Conservation (phyloP, 2,888 invertebrate genomes). For the Tridacna gigas region DNA sequence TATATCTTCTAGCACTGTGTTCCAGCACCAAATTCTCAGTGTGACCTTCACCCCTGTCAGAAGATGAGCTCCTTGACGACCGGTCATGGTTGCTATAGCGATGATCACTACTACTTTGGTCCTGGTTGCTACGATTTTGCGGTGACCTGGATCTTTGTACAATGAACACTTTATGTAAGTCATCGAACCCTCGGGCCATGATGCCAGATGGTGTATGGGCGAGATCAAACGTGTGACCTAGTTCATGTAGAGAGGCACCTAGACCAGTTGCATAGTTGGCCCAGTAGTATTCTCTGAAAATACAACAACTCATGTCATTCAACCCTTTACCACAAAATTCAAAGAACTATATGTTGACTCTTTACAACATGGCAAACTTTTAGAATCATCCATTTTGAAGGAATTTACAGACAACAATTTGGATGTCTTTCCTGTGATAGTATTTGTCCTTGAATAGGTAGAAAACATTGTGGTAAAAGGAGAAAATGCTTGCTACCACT, state of each 20-base stretch:
- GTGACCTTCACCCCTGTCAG: conserved; percentile 62
- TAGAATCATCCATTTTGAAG: too few relatives aligned
- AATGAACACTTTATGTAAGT: conserved; percentile 82
- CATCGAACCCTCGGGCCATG: conserved; percentile 89
- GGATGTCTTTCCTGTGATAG: too few relatives aligned
- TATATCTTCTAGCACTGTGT: conserved; percentile 59
- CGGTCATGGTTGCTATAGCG: conserved; percentile 63
- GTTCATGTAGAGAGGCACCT: conserved; percentile 96
- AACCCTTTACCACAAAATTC: too few relatives aligned
- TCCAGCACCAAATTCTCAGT: conserved; percentile 31
- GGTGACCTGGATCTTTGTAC: conserved; percentile 72
- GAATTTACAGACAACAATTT: too few relatives aligned
- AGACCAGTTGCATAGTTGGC: conserved; percentile 96
- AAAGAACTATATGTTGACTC: too few relatives aligned
- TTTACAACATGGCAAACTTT: too few relatives aligned
- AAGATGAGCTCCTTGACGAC: conserved; percentile 65
- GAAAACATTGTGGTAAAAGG: too few relatives aligned
- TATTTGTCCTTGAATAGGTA: too few relatives aligned
- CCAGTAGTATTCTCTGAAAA: conserved; percentile 90
- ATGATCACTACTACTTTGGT: conserved; percentile 57
- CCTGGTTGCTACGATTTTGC: conserved; percentile 41
- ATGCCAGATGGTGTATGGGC: conserved; percentile 96
- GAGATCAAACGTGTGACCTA: conserved; percentile 97
- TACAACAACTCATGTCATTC: background rate
- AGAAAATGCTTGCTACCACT: too few relatives aligned